Percentiles rank a stretch among this genome's conserved stretches.
Conservation (phyloP, 2,797 vertebrate genomes). For the Leontocebus nigricollis region DNA sequence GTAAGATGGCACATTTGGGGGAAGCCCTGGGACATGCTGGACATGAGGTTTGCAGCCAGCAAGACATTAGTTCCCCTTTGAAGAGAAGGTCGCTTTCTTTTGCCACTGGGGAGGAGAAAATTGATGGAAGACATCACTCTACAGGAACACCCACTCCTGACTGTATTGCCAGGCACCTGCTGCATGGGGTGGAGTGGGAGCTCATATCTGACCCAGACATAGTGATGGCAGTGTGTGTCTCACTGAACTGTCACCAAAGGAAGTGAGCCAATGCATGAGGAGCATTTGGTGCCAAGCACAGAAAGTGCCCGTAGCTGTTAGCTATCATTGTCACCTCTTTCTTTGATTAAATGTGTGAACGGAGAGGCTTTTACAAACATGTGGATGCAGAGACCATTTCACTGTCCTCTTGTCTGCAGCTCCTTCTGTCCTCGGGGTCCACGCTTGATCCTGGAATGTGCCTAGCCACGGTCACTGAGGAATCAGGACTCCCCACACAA, state of each 20-base stretch:
- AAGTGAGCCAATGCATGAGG: rapidly evolving
- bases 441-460: constrained; percentile 6
- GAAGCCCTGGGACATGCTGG: rapidly evolving
- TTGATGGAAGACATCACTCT: rapidly evolving
- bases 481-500: constrained; percentile 25
- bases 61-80: rapidly evolving
- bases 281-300: not conserved
- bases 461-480: not conserved
- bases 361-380: not conserved
- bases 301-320: rapidly evolving
- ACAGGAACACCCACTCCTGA: rapidly evolving
- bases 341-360: rapidly evolving
- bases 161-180: not conserved
- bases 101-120: not conserved
- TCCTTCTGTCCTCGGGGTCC: not conserved
- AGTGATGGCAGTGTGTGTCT: rapidly evolving
- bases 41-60: not conserved
- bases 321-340: rapidly evolving
- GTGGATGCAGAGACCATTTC: not conserved
- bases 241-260: rapidly evolving
- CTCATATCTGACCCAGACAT: rapidly evolving
- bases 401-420: not conserved
- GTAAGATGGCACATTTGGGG: rapidly evolving
- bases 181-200: rapidly evolving
- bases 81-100: not conserved